Base-by-base conservation (phyloP, 1,140 invertebrate species). In the Lethocerus indicus region DNA sequence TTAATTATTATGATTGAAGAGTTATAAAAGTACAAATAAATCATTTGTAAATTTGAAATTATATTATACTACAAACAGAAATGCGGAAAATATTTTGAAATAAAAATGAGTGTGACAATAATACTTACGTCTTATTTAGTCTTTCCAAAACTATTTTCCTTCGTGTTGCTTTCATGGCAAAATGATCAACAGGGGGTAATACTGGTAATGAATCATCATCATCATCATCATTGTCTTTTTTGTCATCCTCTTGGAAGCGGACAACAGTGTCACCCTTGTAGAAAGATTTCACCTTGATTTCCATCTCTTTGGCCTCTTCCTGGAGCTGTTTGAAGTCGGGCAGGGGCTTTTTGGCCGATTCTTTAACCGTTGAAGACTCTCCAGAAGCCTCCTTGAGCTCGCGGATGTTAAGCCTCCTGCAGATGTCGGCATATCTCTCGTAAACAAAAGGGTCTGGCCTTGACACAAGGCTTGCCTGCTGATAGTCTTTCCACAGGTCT, bases 121-220 rank as follows among this genome's bases (percentile, higher is more conserved):
- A 48, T 41, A 42, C 37, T 49, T 3, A 49, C 48, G 35, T 14
- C 23, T 20, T 16, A 49, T 37, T 29, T 16, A 49, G 25, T 28
- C 27, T 49, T 42, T 49, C 32, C n/a, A 49, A n/a, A 42, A 49
- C 18, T 16, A 49, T 49, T 42, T 28, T 49, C 24, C 48, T 41
- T 23, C 48, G 41, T 20, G 48, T n/a, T 7, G 27, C n/a, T 12
- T 39, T 29, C 2, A 37, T 23, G 9, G 23, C 27, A 42, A 24
- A 35, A 16, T 49, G 25, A 25, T 47, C 45, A 49, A 42, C n/a
- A 29, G 36, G 51, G 12, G 51, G 46, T 16, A 53, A 25, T 6
- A 36, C 26, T 13, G 47, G 45, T 5, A 29, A 13, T 16, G n/a
- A n/a, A 7, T 37, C 21, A 41, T 47, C 41, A 23, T 41, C 36